A percentile compares a stretch with the other conserved stretches of the same genome.
Conservation (phyloP, 2,888 invertebrate genomes). For the Hirtodrosophila cameraria region DNA sequence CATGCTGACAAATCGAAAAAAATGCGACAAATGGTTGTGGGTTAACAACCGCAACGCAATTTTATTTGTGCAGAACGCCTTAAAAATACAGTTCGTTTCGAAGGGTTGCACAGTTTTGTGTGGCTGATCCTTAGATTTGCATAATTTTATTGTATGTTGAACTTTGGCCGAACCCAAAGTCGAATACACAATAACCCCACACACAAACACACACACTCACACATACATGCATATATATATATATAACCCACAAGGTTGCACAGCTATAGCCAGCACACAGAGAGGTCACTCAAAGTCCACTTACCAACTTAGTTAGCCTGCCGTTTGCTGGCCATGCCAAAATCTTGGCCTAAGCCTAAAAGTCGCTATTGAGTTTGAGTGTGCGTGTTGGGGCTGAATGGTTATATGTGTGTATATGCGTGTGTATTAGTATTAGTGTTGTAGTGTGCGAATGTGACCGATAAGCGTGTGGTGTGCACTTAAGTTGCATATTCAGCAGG, state of each 20-base stretch:
- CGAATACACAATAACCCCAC: constrained; percentile 38
- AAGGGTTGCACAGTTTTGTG: constrained; percentile 26
- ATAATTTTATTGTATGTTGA: constrained; percentile 75
- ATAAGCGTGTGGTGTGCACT: constrained; percentile 75
- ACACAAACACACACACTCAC: constrained; percentile 5
- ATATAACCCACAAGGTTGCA: constrained; percentile 17
- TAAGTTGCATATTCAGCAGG: constrained; percentile 63
- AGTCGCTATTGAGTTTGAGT: constrained; percentile 50
- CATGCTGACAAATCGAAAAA: constrained; percentile 40
- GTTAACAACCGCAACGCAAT: constrained; percentile 26
- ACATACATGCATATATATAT: background rate
- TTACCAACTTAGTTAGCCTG: constrained; percentile 67
- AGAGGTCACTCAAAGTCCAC: constrained; percentile 78
- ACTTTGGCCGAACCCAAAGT: constrained; percentile 49
- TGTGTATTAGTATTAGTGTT: constrained; percentile 22
- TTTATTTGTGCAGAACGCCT: constrained; percentile 23
- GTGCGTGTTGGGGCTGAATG: constrained; percentile 13
- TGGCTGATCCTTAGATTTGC: constrained; percentile 68
- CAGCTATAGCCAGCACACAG: constrained; percentile 57
- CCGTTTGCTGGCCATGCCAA: constrained; percentile 34
- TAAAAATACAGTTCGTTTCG: constrained; percentile 3
- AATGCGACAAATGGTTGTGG: constrained; percentile 17
- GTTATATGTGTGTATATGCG: constrained; percentile 11
- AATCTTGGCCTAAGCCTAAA: constrained; percentile 75
- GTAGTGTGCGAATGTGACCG: constrained; percentile 60